Percentiles rank a stretch among this genome's conserved stretches.
Evolutionary conservation across 2,113 vertebrate species (phyloP).

Genomic region (Anser cygnoides): DNA sequence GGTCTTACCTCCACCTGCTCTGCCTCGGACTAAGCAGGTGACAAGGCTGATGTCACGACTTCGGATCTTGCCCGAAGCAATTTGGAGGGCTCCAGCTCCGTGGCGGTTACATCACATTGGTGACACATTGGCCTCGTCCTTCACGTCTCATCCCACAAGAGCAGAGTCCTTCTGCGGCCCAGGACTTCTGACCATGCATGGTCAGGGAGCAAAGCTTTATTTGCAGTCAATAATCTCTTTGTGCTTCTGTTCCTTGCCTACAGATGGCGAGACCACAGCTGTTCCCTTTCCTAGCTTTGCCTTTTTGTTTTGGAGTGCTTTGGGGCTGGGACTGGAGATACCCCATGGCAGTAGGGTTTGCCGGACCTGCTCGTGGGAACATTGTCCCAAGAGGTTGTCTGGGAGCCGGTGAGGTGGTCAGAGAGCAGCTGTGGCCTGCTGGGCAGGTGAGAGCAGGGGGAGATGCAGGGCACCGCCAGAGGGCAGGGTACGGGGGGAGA

Average conservation of each 20-base stretch:
- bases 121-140: background rate
- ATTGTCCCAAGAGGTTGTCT: background rate
- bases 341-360: background rate
- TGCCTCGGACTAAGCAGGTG: background rate
- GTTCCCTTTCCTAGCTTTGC: background rate
- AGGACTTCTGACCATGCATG: background rate
- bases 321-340: background rate
- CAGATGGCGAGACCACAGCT: background rate
- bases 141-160: background rate
- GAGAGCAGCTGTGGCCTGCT: background rate
- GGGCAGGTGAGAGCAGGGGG: background rate
- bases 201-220: background rate
- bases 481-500: background rate
- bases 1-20: constrained; percentile 19
- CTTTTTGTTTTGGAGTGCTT: background rate
- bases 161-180: background rate
- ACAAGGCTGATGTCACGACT: background rate
- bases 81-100: background rate
- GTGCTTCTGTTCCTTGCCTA: background rate
- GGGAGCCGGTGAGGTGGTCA: background rate
- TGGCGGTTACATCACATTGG: background rate
- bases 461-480: background rate
- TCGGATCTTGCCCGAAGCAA: background rate
- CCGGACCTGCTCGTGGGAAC: background rate
- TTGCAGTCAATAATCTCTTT: background rate